Evolutionary conservation across 2,113 vertebrate species (phyloP).

Genomic region (Crotalus viridis): DNA sequence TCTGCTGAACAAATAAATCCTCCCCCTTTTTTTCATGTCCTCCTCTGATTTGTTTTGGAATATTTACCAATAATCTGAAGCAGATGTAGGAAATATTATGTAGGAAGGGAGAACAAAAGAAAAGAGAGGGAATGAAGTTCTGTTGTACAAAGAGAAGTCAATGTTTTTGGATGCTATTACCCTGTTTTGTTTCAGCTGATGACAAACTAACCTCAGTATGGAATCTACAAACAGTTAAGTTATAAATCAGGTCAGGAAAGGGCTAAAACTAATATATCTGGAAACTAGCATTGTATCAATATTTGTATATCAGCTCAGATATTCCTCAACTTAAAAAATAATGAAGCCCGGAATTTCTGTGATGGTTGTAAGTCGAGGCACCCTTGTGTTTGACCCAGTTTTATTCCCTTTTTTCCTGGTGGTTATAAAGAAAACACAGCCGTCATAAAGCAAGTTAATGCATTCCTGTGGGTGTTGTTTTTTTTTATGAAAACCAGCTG

Average conservation of each 20-base stretch:
- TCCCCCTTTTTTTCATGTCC: neutral
- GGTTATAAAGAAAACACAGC: neutral
- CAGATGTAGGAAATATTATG: neutral
- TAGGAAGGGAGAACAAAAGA: neutral
- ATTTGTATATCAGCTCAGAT: neutral
- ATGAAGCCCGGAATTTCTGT: neutral
- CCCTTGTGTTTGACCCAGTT: too few species aligned
- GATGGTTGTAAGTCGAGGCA: neutral
- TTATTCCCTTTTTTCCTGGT: neutral
- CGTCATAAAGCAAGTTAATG: neutral
- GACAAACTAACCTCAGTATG: neutral
- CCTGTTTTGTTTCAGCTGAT: neutral
- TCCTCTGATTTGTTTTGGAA: neutral
- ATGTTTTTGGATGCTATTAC: neutral
- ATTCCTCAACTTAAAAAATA: neutral
- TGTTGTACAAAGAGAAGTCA: neutral
- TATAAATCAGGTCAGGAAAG: neutral
- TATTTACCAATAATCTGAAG: neutral
- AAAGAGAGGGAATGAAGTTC: neutral
- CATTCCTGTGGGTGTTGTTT: neutral
- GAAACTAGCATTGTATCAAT: neutral
- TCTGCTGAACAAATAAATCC: neutral
- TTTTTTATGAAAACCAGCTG: too few species aligned
- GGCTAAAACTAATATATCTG: neutral
- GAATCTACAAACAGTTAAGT: neutral